phyloP scores from a whole-genome alignment of 2,797 vertebrate genomes.

The Anomalospiza imberbis region DNA sequence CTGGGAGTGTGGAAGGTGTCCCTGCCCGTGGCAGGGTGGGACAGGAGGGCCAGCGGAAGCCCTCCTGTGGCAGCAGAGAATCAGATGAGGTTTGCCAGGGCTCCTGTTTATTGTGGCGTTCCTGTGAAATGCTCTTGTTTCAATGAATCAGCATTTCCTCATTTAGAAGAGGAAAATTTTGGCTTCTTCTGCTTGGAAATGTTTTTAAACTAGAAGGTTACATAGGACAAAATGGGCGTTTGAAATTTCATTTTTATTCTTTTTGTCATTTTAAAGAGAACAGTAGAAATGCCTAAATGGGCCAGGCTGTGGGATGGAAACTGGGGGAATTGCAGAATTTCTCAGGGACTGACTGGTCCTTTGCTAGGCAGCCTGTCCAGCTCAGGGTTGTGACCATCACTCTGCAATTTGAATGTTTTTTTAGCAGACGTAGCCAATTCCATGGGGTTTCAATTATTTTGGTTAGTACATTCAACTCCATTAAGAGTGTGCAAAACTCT shows the following conservation, averaged over 20 bases:
- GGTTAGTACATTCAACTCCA: not conserved
- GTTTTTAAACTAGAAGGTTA: not conserved
- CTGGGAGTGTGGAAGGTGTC: not conserved
- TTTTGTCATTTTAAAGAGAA: not conserved
- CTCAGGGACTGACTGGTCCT: not conserved
- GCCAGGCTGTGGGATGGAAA: not conserved
- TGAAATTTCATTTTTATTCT: not conserved
- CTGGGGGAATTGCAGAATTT: not conserved
- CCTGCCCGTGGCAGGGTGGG: not conserved
- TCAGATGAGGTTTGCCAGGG: not conserved
- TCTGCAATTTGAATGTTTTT: not conserved
- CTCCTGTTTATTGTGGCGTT: not conserved
- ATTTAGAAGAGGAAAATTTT: not conserved
- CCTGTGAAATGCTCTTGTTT: not conserved
- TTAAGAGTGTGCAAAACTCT: not conserved
- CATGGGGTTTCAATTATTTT: not conserved
- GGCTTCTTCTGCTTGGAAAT: not conserved
- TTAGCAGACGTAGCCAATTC: not conserved
- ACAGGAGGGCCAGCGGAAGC: not conserved
- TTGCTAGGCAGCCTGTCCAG: not conserved
- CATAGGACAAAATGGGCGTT: not conserved
- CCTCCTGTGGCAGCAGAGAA: not conserved
- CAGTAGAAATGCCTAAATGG: not conserved
- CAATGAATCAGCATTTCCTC: conserved; percentile 48
- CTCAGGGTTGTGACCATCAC: not conserved